These are phyloP conservation scores for Oryzaephilus surinamensis DNA, from an alignment of 1,140 invertebrate genomes.

Conservation along the genomic window DNA sequence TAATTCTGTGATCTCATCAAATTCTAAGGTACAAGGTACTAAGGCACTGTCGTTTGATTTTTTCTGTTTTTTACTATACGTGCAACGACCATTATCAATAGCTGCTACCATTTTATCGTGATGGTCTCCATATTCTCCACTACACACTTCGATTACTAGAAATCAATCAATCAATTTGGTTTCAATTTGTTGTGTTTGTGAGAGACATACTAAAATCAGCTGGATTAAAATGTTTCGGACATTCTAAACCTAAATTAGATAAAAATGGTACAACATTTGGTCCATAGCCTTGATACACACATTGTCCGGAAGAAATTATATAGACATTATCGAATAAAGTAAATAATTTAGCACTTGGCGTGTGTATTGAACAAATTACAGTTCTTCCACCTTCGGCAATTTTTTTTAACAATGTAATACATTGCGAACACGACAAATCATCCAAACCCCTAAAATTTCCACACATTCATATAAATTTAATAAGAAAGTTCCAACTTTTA, in stretches of 20 bases:
- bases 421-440: conserved; percentile 64
- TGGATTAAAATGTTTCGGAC: conserved; percentile 69
- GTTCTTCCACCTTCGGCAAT: conserved; percentile 73
- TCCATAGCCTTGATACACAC: conserved; percentile 59
- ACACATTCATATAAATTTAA: neutral
- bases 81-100: conserved; percentile 47
- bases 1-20: neutral
- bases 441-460: conserved; percentile 54
- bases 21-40: neutral
- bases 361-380: conserved; percentile 85
- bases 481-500: neutral
- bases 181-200: conserved; percentile 2
- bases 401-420: conserved; percentile 60
- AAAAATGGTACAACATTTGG: conserved; percentile 60
- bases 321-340: conserved; percentile 68
- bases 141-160: conserved; percentile 68
- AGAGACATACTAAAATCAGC: conserved; percentile 64
- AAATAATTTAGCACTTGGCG: conserved; percentile 73
- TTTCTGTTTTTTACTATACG: conserved; percentile 4
- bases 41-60: conserved; percentile 1
- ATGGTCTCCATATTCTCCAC: conserved; percentile 60
- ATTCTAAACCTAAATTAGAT: conserved; percentile 50
- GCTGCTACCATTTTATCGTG: conserved; percentile 40
- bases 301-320: conserved; percentile 60
- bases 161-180: conserved; percentile 14